Conservation (phyloP, 2,113 vertebrate species). For the Corythaeola cristata region DNA sequence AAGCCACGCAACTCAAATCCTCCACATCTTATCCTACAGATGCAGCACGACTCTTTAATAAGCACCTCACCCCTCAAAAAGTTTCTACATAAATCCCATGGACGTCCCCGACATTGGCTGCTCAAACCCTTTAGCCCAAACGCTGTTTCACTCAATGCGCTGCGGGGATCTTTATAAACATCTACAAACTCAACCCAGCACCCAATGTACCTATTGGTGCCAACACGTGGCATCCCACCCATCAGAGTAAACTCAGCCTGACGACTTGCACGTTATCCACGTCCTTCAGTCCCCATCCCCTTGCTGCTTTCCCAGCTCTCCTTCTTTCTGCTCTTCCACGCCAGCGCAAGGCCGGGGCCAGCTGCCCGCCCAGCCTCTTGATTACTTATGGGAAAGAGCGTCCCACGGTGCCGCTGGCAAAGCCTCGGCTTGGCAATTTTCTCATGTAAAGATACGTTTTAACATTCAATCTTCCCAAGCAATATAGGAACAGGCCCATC, state of each 20-base stretch:
- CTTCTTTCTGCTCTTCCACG: background rate
- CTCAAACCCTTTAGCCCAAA: background rate
- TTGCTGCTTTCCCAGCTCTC: no score
- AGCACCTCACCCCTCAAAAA: background rate
- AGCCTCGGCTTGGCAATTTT: background rate
- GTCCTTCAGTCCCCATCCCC: background rate
- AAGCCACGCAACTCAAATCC: background rate
- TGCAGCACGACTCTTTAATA: background rate
- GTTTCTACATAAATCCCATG: background rate
- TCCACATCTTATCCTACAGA: background rate
- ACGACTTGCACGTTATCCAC: background rate
- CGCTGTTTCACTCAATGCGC: rapidly evolving
- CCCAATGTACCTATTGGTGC: rapidly evolving
- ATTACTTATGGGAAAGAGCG: background rate
- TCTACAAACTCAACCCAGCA: background rate
- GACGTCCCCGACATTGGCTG: background rate
- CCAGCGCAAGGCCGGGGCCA: background rate
- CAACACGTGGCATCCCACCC: background rate
- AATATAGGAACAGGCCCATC: background rate
- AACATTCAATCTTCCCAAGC: background rate
- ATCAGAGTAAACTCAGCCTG: background rate
- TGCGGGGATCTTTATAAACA: background rate
- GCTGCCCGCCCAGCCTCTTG: background rate
- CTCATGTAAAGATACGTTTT: background rate
- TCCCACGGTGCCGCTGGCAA: background rate